phyloP scores from a whole-genome alignment of 2,888 invertebrate species.

The Eristalinus sepulchralis region DNA sequence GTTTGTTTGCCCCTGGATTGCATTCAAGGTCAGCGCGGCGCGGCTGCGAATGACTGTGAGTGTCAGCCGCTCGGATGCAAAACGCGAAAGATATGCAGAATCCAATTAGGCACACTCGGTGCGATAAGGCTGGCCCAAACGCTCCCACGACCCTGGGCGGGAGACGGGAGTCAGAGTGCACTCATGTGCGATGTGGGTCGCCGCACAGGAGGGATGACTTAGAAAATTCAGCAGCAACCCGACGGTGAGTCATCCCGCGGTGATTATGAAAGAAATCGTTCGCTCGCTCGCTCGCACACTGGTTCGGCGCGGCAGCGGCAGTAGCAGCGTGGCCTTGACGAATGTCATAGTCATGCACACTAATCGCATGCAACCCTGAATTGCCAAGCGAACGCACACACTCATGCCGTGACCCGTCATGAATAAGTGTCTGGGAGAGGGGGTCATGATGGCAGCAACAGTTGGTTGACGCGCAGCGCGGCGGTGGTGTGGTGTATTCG shows the following conservation, averaged over 20 bases:
- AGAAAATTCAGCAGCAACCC: conserved; percentile 12
- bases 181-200: conserved; percentile 45
- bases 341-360: conserved; percentile 71
- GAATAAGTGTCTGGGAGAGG: background rate
- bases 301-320: conserved; percentile 10
- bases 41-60: conserved; percentile 32
- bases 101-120: conserved; percentile 42
- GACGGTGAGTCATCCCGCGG: conserved; percentile 37
- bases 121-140: conserved; percentile 44
- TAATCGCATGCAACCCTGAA: conserved; percentile 69
- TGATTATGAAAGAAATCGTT: conserved; percentile 58
- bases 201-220: conserved; percentile 29
- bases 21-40: conserved; percentile 54
- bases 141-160: conserved; percentile 34
- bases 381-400: conserved; percentile 47
- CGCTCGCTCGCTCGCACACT: background rate
- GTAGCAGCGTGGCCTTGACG: conserved; percentile 49
- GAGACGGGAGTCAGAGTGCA: conserved; percentile 43
- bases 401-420: background rate
- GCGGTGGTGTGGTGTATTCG: conserved; percentile 15
- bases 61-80: conserved; percentile 59
- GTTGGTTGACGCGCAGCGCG: background rate
- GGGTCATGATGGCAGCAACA: conserved; percentile 1
- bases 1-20: conserved; percentile 28
- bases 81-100: conserved; percentile 43